A percentile compares a stretch with the other conserved stretches of the same genome.
Conservation (phyloP, 2,113 vertebrate species). For the Ranitomeya variabilis region DNA sequence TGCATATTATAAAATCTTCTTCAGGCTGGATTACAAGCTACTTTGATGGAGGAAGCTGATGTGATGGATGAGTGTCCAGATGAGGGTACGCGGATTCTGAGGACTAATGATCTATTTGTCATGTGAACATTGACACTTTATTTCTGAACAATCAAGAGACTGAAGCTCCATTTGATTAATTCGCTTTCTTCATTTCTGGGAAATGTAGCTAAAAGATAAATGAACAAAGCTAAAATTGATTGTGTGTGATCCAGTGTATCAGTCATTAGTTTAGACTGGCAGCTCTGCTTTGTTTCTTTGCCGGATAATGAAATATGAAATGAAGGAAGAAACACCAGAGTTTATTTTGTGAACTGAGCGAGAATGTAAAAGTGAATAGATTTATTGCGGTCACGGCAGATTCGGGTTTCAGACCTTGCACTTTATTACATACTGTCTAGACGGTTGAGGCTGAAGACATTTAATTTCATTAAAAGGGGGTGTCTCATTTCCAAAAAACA, state of each 20-base stretch:
- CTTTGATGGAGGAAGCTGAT: neutral
- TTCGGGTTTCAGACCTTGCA: neutral
- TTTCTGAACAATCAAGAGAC: constrained; percentile 20
- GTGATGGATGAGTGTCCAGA: neutral
- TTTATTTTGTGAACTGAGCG: neutral
- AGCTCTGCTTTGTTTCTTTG: constrained; percentile 13
- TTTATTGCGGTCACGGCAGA: neutral
- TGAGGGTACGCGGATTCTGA: neutral
- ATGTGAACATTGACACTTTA: constrained; percentile 21
- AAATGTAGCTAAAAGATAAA: constrained; percentile 45
- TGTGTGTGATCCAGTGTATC: constrained; percentile 7
- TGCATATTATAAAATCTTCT: neutral
- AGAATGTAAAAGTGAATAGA: neutral
- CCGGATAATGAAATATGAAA: constrained; percentile 41
- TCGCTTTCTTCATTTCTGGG: constrained; percentile 34
- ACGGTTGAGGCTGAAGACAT: neutral
- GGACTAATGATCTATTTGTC: constrained; percentile 40
- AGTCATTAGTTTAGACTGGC: constrained; percentile 23
- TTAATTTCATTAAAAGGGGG: neutral
- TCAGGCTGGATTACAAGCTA: neutral
- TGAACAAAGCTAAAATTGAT: constrained; percentile 40
- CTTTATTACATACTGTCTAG: neutral
- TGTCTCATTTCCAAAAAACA: neutral
- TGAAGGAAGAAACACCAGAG: constrained; percentile 16
- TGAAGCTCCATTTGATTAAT: constrained; percentile 36